Evolutionary conservation across 2,113 vertebrate species (phyloP).

Genomic region (Chionis minor): DNA sequence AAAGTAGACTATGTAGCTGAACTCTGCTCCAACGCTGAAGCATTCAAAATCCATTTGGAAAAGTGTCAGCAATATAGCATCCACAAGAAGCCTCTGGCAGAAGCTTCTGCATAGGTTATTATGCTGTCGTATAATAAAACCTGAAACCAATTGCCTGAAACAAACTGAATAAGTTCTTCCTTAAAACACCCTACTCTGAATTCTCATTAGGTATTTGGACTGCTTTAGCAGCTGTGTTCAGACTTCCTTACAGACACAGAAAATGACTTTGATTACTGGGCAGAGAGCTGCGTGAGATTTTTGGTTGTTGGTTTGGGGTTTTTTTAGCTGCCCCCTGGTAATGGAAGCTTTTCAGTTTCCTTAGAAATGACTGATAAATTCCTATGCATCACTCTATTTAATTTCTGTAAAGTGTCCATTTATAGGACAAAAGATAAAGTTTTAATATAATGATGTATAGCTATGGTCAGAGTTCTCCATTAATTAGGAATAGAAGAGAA

Average conservation of each 20-base stretch:
- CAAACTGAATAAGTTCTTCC: neutral
- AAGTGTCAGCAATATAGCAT: constrained; percentile 26
- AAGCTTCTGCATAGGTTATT: constrained; percentile 30
- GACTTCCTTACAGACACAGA: neutral
- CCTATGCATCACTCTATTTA: neutral
- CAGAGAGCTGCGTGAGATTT: neutral
- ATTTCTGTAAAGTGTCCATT: neutral
- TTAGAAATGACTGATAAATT: neutral
- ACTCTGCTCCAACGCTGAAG: constrained; percentile 16
- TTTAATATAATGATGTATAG: neutral
- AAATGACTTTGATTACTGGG: neutral
- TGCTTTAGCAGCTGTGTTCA: neutral
- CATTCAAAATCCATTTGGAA: constrained; percentile 47
- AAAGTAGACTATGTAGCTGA: constrained; percentile 49
- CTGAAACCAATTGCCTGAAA: constrained; percentile 44
- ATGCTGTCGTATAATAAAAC: neutral
- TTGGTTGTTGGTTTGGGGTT: neutral
- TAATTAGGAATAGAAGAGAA: constrained; percentile 53
- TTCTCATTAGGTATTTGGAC: neutral
- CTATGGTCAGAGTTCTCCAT: constrained; percentile 40
- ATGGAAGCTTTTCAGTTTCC: neutral
- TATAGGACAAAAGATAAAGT: constrained; percentile 26
- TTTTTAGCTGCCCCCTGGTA: neutral
- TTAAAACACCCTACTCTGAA: neutral
- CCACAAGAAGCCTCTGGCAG: neutral